Evolutionary conservation across 2,113 vertebrate species (phyloP), one percentile per base, ranked within the genome.

Genomic region (Paratilapia polleni): DNA sequence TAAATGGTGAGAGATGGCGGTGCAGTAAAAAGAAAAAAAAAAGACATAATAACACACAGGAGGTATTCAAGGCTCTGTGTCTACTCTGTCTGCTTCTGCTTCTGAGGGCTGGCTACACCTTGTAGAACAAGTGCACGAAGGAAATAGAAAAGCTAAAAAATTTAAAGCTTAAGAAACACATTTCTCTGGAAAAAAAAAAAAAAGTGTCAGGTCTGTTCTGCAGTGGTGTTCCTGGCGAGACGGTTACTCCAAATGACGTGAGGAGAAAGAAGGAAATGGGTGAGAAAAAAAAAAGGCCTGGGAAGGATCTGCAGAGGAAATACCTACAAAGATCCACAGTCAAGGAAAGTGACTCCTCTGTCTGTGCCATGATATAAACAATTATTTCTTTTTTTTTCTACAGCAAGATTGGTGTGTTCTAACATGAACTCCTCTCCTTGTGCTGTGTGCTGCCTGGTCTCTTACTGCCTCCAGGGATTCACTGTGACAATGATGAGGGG

Each of bases 1-100:
- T 89, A 88, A 91, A 91, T 79, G 77, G 81, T 80, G 85, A 89
- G 56, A 15, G 28, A 83, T 78, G 76, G 73, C 9, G 11, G 41
- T 17, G 49, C 77, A 78, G 58, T 28, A 81, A 80, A 82, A 76
- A 75, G 2, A 52, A 66, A 56, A 56, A 70, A 31, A 77, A 78
- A 58, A 0, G 31, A 49, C 3, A 56, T 41, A 78, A 76, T 74
- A 85, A 81, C 62, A 87, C 78, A 77, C 66, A 54, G 83, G 24
- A 57, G 84, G 52, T 70, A 58, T 90, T 84, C 66, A 68, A 56
- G 76, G 47, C 19, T 77, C 36, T 52, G 68, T 24, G 34, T 80
- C 54, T 56, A 7, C 38, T 79, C 10, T n/a, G 13, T 41, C 47
- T 36, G 26, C 20, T 43, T 75, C 17, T 76, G 52, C 38, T 78